Evolutionary conservation across 1,140 invertebrate species (phyloP), one percentile per base, ranked within the genome.

Genomic region (Tetragnatha versicolor): DNA sequence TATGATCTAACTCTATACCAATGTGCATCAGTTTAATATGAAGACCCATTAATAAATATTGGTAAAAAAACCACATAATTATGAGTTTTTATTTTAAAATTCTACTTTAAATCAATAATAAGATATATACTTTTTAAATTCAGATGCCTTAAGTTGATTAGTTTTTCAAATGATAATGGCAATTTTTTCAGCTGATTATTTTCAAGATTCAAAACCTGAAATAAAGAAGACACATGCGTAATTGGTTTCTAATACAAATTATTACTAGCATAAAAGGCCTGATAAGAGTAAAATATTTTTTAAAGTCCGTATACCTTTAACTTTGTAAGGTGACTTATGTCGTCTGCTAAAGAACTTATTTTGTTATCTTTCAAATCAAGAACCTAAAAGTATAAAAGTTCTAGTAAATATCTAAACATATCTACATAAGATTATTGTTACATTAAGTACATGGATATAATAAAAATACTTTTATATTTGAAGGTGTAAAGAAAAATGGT

Each of bases 41-140:
- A 22, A 39, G 5, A 25, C 25, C 9, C 10, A 31, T 14, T 14
- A 17, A 0, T 20, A 61, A 61, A 61, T 22, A 12, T 31, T 17
- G 22, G 17, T 5, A 17, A 29, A 31, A 63, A 63, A 17, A 31
- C 33, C 17, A n/a, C 1, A 63, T 22, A 0, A 63, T 6, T 25
- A 2, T 2, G 25, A 25, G 22, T 37, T 27, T 17, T n/a, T n/a
- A n/a, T n/a, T n/a, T n/a, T n/a, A n/a, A n/a, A n/a, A n/a, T n/a
- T n/a, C n/a, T n/a, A n/a, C n/a, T n/a, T n/a, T n/a, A n/a, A n/a
- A n/a, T n/a, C n/a, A n/a, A n/a, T 17, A 39, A 77, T 3, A 39
- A 22, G 17, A 39, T 25, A 51, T 6, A 33, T 63, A 63, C 55
- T 75, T 63, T 63, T 63, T 25, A 61, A 75, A 63, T 63, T 63